phyloP scores from a whole-genome alignment of 2,113 vertebrate genomes.

The Syrmaticus mikado region DNA sequence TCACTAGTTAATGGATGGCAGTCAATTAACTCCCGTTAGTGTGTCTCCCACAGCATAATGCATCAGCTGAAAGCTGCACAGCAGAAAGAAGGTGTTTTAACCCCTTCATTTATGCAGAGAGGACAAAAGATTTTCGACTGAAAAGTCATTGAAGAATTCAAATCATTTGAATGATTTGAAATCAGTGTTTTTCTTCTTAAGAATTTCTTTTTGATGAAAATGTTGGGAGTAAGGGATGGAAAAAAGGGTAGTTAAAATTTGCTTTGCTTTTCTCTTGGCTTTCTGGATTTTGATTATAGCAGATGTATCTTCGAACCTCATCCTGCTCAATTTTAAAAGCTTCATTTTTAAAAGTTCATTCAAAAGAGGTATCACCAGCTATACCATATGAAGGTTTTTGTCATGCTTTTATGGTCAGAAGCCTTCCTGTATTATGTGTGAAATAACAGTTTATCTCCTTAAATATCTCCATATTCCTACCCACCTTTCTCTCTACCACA shows the following conservation, averaged over 20 bases:
- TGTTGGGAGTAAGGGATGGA: background rate
- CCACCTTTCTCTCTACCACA: background rate
- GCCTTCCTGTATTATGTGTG: background rate
- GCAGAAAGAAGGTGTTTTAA: background rate
- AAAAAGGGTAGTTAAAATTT: background rate
- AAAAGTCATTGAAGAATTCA: background rate
- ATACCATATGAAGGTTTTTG: background rate
- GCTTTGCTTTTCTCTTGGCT: background rate
- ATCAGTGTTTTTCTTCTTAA: background rate
- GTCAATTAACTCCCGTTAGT: background rate
- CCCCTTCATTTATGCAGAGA: background rate
- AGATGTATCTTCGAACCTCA: background rate
- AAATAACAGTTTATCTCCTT: slow-evolving; percentile 39
- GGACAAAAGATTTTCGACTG: background rate
- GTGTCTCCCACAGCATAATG: background rate
- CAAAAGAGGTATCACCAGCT: background rate
- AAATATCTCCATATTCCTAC: background rate
- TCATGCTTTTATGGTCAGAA: slow-evolving; percentile 15
- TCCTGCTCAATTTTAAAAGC: background rate
- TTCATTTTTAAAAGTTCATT: background rate
- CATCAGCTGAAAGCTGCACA: background rate
- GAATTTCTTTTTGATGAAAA: background rate
- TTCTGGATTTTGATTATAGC: background rate
- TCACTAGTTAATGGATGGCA: background rate
- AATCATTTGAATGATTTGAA: background rate